Conservation (phyloP, 2,888 invertebrate species). For the Heliconius charithonia region DNA sequence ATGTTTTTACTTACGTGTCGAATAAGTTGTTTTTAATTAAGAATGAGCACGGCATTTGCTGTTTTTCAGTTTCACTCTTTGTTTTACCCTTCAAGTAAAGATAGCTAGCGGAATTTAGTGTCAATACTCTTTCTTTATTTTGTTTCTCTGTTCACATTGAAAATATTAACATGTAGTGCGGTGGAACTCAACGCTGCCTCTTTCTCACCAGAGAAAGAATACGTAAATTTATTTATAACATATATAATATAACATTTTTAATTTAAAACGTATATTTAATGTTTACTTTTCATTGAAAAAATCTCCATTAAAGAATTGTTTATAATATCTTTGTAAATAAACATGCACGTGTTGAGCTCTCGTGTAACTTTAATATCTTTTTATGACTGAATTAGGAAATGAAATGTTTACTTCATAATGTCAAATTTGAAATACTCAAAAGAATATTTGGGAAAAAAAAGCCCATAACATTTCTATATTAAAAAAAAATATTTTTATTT, state of each 20-base stretch:
- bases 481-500: background rate
- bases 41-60: no score
- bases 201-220: no score
- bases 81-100: no score
- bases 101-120: no score
- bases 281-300: constrained; percentile 6
- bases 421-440: background rate
- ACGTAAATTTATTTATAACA: no score
- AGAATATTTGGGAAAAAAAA: background rate
- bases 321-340: constrained; percentile 15
- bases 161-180: no score
- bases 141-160: no score
- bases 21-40: background rate
- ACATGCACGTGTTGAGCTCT: constrained; percentile 24
- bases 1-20: background rate
- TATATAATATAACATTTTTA: no score
- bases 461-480: background rate
- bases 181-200: no score
- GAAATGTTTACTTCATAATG: constrained; percentile 16
- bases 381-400: constrained; percentile 8
- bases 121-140: no score
- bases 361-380: constrained; percentile 1
- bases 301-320: constrained; percentile 10
- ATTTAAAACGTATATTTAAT: background rate
- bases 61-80: no score